phyloP scores from a whole-genome alignment of 1,140 invertebrate genomes.

The Sesamia nonagrioides region DNA sequence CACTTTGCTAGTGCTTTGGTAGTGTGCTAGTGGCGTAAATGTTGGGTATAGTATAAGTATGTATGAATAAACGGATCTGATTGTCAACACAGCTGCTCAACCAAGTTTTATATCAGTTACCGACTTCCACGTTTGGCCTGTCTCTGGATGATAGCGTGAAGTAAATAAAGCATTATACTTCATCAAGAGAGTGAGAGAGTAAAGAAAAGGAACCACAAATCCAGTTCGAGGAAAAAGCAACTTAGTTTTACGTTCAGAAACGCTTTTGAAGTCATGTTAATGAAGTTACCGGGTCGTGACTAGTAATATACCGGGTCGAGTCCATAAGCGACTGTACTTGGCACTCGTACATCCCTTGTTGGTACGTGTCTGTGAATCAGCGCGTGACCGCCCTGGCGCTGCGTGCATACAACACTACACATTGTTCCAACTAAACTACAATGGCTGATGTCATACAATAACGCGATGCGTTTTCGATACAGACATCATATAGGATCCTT shows the following conservation, averaged over 20 bases:
- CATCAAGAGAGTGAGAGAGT: neutral
- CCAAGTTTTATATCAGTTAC: conserved; percentile 25
- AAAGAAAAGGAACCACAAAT: neutral
- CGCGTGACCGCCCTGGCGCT: conserved; percentile 64
- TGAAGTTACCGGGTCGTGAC: conserved; percentile 58
- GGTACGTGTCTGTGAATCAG: conserved; percentile 68
- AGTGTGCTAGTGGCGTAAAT: too few relatives aligned
- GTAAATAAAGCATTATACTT: neutral
- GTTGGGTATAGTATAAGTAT: neutral
- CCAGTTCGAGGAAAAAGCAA: neutral
- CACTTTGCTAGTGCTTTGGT: too few relatives aligned
- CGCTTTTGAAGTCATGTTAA: conserved; percentile 51
- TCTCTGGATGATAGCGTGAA: conserved; percentile 18
- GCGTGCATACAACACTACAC: conserved; percentile 58
- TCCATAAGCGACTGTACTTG: conserved; percentile 51
- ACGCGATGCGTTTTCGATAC: conserved; percentile 67
- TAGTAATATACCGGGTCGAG: conserved; percentile 49
- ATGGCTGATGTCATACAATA: conserved; percentile 76
- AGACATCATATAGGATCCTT: conserved; percentile 32
- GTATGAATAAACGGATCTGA: conserved; percentile 19
- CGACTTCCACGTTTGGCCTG: conserved; percentile 18
- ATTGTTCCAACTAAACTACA: conserved; percentile 71
- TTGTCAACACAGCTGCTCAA: conserved; percentile 36
- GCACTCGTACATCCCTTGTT: conserved; percentile 65
- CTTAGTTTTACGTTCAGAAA: neutral